Percentiles rank a stretch among this genome's conserved stretches.
These are phyloP conservation scores for Graptemys geographica DNA, from an alignment of 2,797 vertebrate species.

Conservation along the genomic window DNA sequence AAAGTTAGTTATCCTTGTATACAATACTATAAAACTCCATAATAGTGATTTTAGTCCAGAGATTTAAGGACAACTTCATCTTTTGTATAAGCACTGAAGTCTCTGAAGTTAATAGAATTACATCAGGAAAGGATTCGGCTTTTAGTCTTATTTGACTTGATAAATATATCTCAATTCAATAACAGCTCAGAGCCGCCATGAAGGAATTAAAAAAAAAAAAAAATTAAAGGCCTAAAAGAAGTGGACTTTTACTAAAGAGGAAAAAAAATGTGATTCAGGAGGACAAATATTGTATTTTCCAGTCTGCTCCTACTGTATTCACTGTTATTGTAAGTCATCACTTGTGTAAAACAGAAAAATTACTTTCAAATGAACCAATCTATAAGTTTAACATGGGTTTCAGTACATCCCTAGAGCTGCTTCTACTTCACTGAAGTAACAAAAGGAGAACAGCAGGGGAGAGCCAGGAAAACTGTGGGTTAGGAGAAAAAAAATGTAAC, in stretches of 20 bases:
- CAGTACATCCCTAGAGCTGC: background rate
- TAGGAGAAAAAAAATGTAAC: background rate
- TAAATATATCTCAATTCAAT: background rate
- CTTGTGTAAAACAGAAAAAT: background rate
- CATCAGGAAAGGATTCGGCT: slow-evolving; percentile 2
- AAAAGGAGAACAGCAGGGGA: background rate
- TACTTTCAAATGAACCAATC: background rate
- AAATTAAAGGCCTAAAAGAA: background rate
- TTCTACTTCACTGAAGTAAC: background rate
- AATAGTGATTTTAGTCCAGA: background rate
- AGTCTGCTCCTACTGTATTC: background rate
- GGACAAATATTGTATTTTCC: background rate
- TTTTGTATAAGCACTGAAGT: background rate
- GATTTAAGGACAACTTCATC: background rate
- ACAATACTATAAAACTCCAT: background rate
- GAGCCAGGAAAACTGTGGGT: background rate
- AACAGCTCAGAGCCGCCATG: background rate
- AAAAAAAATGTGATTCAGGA: slow-evolving; percentile 16
- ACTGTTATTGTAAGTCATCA: background rate
- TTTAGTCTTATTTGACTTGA: background rate
- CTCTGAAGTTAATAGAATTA: background rate
- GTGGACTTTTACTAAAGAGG: background rate
- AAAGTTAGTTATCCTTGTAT: background rate
- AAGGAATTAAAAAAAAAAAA: background rate
- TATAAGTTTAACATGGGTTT: background rate